Percentiles rank a stretch among this genome's conserved stretches.
Evolutionary conservation across 2,888 invertebrate genomes (phyloP).

Genomic region (Euclidia mi): DNA sequence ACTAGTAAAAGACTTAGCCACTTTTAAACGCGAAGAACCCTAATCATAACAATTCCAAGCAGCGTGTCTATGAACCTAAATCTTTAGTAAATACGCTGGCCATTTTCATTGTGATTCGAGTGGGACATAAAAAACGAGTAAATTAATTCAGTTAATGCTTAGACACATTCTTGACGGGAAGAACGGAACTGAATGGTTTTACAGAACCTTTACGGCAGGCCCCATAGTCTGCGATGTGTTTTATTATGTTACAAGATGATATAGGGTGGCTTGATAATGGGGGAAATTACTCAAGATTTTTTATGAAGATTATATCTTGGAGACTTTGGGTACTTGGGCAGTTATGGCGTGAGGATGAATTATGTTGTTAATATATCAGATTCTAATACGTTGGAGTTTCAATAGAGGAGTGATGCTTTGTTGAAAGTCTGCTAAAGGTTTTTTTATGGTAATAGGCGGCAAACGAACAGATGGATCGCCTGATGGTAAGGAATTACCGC

Average conservation of each 20-base stretch:
- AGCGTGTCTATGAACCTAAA: conserved; percentile 47
- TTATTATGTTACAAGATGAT: conserved; percentile 54
- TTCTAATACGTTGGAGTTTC: no score
- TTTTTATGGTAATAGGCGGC: no score
- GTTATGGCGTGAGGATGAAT: conserved; percentile 1
- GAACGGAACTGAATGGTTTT: conserved; percentile 66
- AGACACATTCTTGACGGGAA: conserved; percentile 62
- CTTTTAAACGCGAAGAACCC: conserved; percentile 5
- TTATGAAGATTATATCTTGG: conserved; percentile 21
- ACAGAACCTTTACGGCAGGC: conserved; percentile 67
- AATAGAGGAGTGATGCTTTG: no score
- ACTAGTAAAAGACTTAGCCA: conserved; percentile 12
- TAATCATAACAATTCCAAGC: conserved; percentile 33
- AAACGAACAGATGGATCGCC: no score
- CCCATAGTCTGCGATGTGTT: conserved; percentile 49
- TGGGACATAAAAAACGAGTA: conserved; percentile 76
- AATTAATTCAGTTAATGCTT: conserved; percentile 77
- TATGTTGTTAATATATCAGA: neutral
- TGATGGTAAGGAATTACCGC: no score
- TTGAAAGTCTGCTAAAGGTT: no score
- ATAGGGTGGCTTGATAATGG: conserved; percentile 39
- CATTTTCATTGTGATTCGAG: conserved; percentile 78
- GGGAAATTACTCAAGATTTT: conserved; percentile 18
- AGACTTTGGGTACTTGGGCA: no score
- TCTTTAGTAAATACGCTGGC: conserved; percentile 57